Conservation (phyloP, 2,797 vertebrate genomes). For the Falco naumanni region DNA sequence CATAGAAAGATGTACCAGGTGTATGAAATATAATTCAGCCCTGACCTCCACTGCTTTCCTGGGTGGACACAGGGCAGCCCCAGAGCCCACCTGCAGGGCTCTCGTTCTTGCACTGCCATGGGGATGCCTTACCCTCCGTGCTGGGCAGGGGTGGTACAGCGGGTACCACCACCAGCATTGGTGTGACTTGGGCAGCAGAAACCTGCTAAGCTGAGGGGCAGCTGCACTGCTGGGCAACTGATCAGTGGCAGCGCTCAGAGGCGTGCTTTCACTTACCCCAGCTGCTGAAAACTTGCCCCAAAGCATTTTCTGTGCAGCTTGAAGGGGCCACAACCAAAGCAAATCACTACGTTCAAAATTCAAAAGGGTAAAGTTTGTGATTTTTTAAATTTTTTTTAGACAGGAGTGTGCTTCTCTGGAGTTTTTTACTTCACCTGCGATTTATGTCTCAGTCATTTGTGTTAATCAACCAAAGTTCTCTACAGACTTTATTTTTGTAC, state of each 20-base stretch:
- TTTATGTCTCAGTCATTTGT: slow-evolving; percentile 89
- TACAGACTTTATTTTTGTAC: slow-evolving; percentile 99
- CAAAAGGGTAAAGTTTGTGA: slow-evolving; percentile 82
- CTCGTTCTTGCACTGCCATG: background rate
- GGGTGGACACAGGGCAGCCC: background rate
- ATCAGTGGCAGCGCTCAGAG: accelerated
- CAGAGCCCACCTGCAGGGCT: accelerated
- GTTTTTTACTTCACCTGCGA: slow-evolving; percentile 81
- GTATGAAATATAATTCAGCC: background rate
- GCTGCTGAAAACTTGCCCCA: background rate
- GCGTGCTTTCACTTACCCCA: background rate
- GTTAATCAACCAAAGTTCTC: slow-evolving; percentile 99
- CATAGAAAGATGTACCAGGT: background rate
- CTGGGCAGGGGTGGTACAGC: background rate
- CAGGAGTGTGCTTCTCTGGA: slow-evolving; percentile 79
- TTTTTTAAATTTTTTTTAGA: slow-evolving; percentile 62
- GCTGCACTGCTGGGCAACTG: background rate
- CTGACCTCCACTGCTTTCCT: accelerated
- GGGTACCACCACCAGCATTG: background rate
- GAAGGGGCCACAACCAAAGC: slow-evolving; percentile 34
- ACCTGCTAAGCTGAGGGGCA: background rate
- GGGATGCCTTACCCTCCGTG: background rate
- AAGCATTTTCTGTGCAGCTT: background rate
- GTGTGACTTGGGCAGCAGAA: background rate
- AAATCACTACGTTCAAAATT: slow-evolving; percentile 40